phyloP scores from a whole-genome alignment of 1,140 invertebrate species.

The Drosophila suzukii region DNA sequence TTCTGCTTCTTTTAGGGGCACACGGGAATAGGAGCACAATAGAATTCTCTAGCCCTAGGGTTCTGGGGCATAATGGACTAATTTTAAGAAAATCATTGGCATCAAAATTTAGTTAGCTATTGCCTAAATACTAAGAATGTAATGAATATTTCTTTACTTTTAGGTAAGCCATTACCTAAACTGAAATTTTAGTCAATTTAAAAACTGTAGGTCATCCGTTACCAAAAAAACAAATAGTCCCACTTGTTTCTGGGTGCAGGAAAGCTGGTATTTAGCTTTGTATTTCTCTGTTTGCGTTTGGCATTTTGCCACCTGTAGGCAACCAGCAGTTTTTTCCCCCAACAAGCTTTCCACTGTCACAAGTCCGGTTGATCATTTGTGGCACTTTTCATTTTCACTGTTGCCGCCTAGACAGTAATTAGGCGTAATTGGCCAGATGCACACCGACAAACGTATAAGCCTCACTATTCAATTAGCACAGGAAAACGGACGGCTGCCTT shows the following conservation, averaged over 20 bases:
- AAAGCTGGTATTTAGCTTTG: slow-evolving; percentile 39
- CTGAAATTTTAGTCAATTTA: too few species aligned
- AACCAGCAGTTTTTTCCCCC: not conserved
- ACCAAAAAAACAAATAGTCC: too few species aligned
- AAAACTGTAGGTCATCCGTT: too few species aligned
- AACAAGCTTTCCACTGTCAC: slow-evolving; percentile 45
- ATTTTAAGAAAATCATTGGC: too few species aligned
- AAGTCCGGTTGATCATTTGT: slow-evolving; percentile 55
- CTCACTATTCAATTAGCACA: slow-evolving; percentile 61
- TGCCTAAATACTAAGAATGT: too few species aligned
- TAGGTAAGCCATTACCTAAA: too few species aligned
- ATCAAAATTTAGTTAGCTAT: too few species aligned
- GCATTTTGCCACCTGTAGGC: slow-evolving; percentile 30
- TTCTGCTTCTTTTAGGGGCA: too few species aligned
- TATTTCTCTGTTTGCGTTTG: slow-evolving; percentile 34
- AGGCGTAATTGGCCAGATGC: slow-evolving; percentile 61
- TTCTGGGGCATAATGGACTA: too few species aligned
- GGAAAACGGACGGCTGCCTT: slow-evolving; percentile 17
- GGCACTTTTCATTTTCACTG: slow-evolving; percentile 54
- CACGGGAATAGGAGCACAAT: too few species aligned
- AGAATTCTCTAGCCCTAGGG: too few species aligned
- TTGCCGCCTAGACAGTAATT: slow-evolving; percentile 64
- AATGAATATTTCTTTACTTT: too few species aligned
- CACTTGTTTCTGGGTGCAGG: slow-evolving; percentile 6
- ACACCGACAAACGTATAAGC: slow-evolving; percentile 13